Evolutionary conservation across 2,888 invertebrate species (phyloP).

Genomic region (Caenorhabditis sinica): DNA sequence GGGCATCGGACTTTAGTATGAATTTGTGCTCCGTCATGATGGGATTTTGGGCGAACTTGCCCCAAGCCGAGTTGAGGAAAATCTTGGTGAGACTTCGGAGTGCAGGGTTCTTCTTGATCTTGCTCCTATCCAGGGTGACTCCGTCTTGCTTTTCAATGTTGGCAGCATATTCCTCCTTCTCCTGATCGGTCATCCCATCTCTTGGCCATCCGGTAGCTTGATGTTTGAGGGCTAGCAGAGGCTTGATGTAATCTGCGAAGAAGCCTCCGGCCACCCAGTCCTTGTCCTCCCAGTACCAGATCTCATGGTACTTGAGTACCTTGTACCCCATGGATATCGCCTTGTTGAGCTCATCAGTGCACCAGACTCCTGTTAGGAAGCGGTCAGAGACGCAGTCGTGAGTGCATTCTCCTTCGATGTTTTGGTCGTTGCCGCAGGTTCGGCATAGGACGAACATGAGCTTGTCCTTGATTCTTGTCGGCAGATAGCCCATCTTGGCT

Average conservation of each 20-base stretch:
- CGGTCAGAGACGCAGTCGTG: neutral
- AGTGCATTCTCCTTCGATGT: neutral
- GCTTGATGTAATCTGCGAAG: constrained; percentile 21
- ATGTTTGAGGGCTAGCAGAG: constrained; percentile 13
- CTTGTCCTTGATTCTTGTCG: neutral
- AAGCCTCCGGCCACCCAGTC: constrained; percentile 30
- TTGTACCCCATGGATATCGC: neutral
- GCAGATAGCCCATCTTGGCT: neutral
- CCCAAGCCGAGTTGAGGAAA: constrained; percentile 37
- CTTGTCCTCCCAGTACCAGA: neutral
- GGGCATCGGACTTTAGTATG: neutral
- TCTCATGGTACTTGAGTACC: constrained; percentile 13
- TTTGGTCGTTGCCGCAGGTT: neutral
- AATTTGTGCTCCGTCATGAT: neutral
- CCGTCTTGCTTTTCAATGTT: constrained; percentile 4
- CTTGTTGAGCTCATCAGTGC: neutral
- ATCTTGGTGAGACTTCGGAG: constrained; percentile 12
- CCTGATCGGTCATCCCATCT: neutral
- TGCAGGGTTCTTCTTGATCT: constrained; percentile 7
- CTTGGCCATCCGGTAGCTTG: constrained; percentile 14
- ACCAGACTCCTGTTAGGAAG: neutral
- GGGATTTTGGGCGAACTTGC: constrained; percentile 35
- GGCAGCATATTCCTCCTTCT: neutral
- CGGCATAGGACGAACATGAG: constrained; percentile 5
- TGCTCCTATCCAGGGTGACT: neutral